Conservation (phyloP, 2,888 invertebrate genomes). For the Glaucopsyche alexis region DNA sequence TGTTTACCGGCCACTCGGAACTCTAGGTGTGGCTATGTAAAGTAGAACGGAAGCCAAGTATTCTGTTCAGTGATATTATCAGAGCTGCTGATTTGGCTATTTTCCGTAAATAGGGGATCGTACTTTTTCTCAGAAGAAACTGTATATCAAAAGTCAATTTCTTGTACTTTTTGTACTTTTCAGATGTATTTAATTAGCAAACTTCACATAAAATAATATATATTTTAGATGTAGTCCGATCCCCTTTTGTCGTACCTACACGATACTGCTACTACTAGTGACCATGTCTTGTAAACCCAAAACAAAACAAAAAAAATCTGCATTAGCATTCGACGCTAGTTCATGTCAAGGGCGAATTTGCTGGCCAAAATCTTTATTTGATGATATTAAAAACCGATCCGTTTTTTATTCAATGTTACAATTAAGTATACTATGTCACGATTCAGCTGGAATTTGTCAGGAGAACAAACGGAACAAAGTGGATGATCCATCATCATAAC, state of each 20-base stretch:
- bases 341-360: background rate
- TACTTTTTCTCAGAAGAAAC: no score
- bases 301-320: background rate
- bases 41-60: background rate
- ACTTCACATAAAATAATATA: no score
- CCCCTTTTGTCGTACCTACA: background rate
- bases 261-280: background rate
- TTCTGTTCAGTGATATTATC: background rate
- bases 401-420: constrained; percentile 48
- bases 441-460: constrained; percentile 70
- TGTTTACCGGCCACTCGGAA: constrained; percentile 12
- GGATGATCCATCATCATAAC: constrained; percentile 74
- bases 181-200: no score
- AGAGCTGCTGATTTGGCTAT: background rate
- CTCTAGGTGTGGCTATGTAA: background rate
- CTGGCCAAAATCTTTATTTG: background rate
- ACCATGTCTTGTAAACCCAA: background rate
- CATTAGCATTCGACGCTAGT: background rate
- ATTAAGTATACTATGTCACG: constrained; percentile 45
- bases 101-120: background rate
- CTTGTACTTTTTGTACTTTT: no score
- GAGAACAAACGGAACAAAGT: constrained; percentile 68
- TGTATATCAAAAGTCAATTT: no score
- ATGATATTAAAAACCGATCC: constrained; percentile 31
- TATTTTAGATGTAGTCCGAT: no score